Evolutionary conservation across 2,113 vertebrate species (phyloP).

Genomic region (Notothenia coriiceps): DNA sequence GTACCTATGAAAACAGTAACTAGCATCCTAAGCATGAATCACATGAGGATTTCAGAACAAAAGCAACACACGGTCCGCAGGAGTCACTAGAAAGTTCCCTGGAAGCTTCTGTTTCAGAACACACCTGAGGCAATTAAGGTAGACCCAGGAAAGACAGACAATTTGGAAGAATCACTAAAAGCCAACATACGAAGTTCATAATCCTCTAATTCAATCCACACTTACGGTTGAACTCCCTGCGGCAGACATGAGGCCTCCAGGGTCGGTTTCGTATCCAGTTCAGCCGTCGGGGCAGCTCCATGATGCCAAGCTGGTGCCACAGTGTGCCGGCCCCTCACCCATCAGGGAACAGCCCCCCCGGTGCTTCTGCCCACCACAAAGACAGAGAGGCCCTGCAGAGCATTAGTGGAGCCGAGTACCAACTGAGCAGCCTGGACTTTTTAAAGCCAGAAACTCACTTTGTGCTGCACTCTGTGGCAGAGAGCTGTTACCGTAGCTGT

Average conservation of each 20-base stretch:
- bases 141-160: neutral
- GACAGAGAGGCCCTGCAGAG: slow-evolving; percentile 28
- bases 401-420: slow-evolving; percentile 16
- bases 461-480: slow-evolving; percentile 6
- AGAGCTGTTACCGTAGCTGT: slow-evolving; percentile 37
- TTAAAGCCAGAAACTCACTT: neutral
- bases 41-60: neutral
- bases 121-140: slow-evolving; percentile 37
- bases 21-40: neutral
- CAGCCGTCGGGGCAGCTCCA: slow-evolving; percentile 90
- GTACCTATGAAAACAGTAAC: neutral
- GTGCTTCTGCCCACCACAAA: slow-evolving; percentile 46
- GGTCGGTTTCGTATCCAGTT: slow-evolving; percentile 88
- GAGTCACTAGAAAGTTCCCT: slow-evolving; percentile 20
- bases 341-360: slow-evolving; percentile 40
- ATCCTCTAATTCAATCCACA: slow-evolving; percentile 34
- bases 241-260: slow-evolving; percentile 84
- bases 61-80: neutral
- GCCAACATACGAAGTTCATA: neutral
- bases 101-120: slow-evolving; percentile 42
- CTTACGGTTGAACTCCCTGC: slow-evolving; percentile 90
- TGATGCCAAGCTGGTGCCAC: slow-evolving; percentile 74
- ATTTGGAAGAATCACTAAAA: neutral
- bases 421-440: slow-evolving; percentile 3
- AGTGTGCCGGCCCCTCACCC: slow-evolving; percentile 42